Percentiles rank a stretch among this genome's conserved stretches.
Evolutionary conservation across 2,113 vertebrate species (phyloP).

Genomic region (Cyphomyrus plagiostoma): DNA sequence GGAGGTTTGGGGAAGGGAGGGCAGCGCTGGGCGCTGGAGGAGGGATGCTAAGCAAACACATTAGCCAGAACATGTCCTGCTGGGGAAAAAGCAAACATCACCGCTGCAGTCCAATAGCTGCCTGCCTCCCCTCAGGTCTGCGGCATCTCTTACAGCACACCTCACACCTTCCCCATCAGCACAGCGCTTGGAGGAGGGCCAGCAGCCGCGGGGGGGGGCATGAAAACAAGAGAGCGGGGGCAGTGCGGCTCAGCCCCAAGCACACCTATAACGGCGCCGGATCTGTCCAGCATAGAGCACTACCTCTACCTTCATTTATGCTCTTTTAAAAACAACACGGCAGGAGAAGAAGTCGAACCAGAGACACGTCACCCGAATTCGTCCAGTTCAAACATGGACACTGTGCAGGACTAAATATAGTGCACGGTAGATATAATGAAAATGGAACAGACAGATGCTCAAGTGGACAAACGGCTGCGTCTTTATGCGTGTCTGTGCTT

Average conservation of each 20-base stretch:
- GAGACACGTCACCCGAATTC: background rate
- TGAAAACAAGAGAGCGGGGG: background rate
- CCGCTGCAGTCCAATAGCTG: constrained; percentile 11
- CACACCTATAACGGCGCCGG: background rate
- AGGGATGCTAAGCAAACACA: constrained; percentile 1
- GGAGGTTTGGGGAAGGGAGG: background rate
- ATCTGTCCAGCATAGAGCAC: background rate
- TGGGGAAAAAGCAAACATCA: constrained; percentile 8
- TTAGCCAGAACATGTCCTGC: background rate
- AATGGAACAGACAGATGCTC: background rate
- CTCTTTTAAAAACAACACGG: background rate
- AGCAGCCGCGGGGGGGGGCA: background rate
- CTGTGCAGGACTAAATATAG: background rate
- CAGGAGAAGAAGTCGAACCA: background rate
- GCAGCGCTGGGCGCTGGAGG: background rate
- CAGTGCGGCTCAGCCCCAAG: background rate
- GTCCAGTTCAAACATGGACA: background rate
- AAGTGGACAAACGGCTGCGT: background rate
- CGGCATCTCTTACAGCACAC: background rate
- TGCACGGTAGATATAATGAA: background rate
- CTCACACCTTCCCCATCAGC: background rate
- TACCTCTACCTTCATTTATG: background rate
- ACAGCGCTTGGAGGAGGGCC: background rate
- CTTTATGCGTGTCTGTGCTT: background rate
- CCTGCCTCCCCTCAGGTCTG: background rate